phyloP scores from a whole-genome alignment of 2,113 vertebrate species.

The Indicator maculatus region DNA sequence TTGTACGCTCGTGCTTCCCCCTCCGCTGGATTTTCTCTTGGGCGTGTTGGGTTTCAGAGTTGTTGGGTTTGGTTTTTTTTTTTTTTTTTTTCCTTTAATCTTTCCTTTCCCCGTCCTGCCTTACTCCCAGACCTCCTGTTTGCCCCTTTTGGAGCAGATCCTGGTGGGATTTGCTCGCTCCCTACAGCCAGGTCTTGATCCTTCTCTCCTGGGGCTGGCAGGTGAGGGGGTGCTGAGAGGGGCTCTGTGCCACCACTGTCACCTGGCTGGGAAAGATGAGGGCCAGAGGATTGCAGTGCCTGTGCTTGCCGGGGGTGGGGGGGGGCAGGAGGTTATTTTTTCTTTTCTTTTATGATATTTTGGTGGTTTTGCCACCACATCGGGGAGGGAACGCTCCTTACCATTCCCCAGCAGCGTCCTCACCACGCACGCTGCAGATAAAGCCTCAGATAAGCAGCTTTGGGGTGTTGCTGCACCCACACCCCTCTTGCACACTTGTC shows the following conservation, averaged over 20 bases:
- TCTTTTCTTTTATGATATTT: not conserved
- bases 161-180: not conserved
- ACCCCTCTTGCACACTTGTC: not conserved
- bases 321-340: not conserved
- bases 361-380: accelerated
- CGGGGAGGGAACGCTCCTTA: not conserved
- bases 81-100: not conserved
- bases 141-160: not conserved
- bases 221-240: not conserved
- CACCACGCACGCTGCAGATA: accelerated
- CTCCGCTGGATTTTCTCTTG: not conserved
- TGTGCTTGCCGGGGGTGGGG: accelerated
- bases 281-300: not conserved
- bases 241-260: not conserved
- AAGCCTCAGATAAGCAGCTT: not conserved
- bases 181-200: not conserved
- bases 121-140: not conserved
- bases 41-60: conserved; percentile 18
- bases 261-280: accelerated
- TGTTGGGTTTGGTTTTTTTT: not conserved
- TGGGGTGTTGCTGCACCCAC: not conserved
- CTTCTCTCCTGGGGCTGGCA: accelerated
- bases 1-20: not conserved
- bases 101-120: not conserved
- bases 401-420: not conserved